These are phyloP conservation scores for Harmothoe impar DNA, from an alignment of 2,888 invertebrate species.

Conservation along the genomic window DNA sequence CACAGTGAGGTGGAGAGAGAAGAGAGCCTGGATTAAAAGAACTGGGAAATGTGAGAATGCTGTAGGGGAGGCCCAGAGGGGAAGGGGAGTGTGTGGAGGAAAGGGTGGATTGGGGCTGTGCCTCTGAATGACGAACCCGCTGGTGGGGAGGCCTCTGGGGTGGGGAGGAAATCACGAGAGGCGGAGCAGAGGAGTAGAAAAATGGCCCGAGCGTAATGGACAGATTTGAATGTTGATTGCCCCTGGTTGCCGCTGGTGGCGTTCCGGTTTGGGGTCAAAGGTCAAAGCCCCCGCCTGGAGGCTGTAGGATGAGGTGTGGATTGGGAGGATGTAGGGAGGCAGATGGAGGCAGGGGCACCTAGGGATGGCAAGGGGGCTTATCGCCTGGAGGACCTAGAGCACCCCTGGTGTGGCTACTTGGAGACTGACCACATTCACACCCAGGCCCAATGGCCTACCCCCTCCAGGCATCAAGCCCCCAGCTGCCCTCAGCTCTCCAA, in stretches of 20 bases:
- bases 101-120: background rate
- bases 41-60: too few species aligned
- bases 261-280: constrained; percentile 8
- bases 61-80: background rate
- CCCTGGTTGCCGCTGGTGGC: constrained; percentile 13
- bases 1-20: too few species aligned
- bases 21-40: too few species aligned
- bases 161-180: background rate
- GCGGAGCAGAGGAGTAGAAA: background rate
- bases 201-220: constrained; percentile 1
- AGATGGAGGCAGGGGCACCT: too few species aligned
- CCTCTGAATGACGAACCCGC: background rate
- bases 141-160: background rate
- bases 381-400: constrained; percentile 4
- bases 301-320: constrained; percentile 12
- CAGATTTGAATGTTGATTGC: constrained; percentile 40
- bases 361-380: background rate
- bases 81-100: background rate
- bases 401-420: background rate
- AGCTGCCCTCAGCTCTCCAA: background rate
- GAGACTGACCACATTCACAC: background rate
- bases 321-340: background rate
- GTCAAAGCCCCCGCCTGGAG: constrained; percentile 31
- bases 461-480: background rate
- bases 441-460: background rate